Conservation (phyloP, 2,113 vertebrate genomes). For the Machaerirhynchus nigripectus region DNA sequence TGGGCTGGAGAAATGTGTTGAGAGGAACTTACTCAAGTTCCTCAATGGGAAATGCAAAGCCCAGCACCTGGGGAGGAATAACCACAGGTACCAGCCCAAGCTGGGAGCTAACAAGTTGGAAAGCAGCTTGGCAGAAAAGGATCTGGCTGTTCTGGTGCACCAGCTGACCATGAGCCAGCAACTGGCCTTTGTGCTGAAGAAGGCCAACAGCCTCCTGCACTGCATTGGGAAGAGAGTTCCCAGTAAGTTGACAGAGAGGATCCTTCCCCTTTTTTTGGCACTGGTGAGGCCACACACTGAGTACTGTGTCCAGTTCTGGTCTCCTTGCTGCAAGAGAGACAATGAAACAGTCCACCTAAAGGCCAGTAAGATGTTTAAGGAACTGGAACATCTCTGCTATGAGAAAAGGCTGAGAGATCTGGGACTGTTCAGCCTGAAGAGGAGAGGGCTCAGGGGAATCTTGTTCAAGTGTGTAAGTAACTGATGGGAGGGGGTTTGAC, state of each 20-base stretch:
- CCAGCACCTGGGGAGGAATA: not conserved
- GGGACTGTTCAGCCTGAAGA: not conserved
- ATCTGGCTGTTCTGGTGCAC: not conserved
- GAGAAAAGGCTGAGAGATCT: not conserved
- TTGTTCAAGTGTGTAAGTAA: not conserved
- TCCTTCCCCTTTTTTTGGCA: not conserved
- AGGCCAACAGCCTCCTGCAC: rapidly evolving
- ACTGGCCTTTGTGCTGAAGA: rapidly evolving
- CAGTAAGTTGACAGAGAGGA: rapidly evolving
- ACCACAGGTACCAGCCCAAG: rapidly evolving
- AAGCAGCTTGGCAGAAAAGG: not conserved
- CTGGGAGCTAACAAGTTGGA: not conserved
- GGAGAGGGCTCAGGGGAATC: not conserved
- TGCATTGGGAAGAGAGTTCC: not conserved
- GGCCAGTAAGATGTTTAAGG: not conserved
- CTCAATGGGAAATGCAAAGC: not conserved
- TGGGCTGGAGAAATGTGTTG: not conserved
- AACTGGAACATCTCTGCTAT: not conserved
- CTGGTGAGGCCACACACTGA: not conserved
- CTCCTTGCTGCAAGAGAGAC: not conserved
- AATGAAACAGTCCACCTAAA: not conserved
- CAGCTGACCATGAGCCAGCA: not conserved
- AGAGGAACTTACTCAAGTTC: not conserved
- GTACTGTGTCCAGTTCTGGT: not conserved
- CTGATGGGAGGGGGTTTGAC: not conserved